Conservation (phyloP, 2,797 vertebrate genomes). For the Sternarchorhynchus goeldii region DNA sequence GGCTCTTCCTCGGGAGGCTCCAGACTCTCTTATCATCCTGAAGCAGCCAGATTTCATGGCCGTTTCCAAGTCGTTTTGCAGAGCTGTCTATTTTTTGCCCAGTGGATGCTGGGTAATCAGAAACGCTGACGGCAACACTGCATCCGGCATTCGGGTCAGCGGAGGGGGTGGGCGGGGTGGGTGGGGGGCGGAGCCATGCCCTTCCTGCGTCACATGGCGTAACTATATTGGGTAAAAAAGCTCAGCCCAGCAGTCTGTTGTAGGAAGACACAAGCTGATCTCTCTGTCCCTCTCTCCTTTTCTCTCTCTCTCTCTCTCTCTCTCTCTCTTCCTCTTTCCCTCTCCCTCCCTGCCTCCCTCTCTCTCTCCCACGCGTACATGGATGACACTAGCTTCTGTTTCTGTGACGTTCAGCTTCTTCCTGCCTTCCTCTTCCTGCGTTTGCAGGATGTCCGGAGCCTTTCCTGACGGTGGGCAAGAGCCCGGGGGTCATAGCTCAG, state of each 20-base stretch:
- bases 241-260: slow-evolving; percentile 15
- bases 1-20: not conserved
- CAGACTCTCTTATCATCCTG: not conserved
- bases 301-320: not conserved
- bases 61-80: slow-evolving; percentile 21
- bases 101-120: slow-evolving; percentile 4
- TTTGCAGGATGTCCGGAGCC: slow-evolving; percentile 47
- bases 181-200: not conserved
- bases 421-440: slow-evolving; percentile 49
- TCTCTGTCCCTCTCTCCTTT: slow-evolving; percentile 6
- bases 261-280: slow-evolving; percentile 36
- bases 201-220: not conserved
- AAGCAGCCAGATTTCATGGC: not conserved
- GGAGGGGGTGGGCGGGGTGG: not conserved
- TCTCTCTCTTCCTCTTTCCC: too few relatives aligned
- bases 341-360: too few relatives aligned
- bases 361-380: not conserved
- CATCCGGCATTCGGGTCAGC: slow-evolving; percentile 17
- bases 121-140: slow-evolving; percentile 16
- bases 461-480: not conserved
- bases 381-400: slow-evolving; percentile 40
- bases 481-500: not conserved
- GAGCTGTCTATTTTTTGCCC: not conserved
- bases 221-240: slow-evolving; percentile 12
- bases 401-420: slow-evolving; percentile 34